Evolutionary conservation across 2,888 invertebrate genomes (phyloP).

Genomic region (Colostygia pectinataria): DNA sequence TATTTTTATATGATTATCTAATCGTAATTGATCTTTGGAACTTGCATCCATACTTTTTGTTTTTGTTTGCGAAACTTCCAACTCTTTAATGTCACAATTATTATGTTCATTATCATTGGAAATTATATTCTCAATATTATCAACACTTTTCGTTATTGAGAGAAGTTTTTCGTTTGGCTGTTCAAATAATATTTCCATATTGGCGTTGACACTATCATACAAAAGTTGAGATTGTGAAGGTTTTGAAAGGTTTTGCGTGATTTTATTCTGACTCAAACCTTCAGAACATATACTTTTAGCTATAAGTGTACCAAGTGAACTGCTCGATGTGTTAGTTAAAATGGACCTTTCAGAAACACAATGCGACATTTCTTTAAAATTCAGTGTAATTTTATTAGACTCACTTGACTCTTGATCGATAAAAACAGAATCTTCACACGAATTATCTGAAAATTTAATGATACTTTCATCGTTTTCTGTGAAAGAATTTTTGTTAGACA

Average conservation of each 20-base stretch:
- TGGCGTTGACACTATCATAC: constrained; percentile 15
- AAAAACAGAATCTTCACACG: constrained; percentile 15
- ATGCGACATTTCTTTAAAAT: no score
- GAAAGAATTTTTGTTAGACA: constrained; percentile 9
- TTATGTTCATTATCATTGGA: background rate
- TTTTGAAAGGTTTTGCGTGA: background rate
- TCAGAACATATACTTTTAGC: background rate
- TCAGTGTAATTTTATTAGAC: background rate
- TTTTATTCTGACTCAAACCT: background rate
- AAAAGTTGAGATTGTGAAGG: background rate
- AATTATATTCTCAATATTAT: background rate
- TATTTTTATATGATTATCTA: background rate
- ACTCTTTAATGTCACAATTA: background rate
- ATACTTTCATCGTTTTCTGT: constrained; percentile 7
- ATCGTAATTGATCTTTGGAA: background rate
- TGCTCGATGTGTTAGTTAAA: background rate
- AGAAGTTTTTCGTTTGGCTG: constrained; percentile 3
- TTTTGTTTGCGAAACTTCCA: background rate
- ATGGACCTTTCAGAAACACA: no score
- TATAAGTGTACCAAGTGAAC: background rate
- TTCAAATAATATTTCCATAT: constrained; percentile 17
- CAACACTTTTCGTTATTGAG: background rate
- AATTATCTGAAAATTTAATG: constrained; percentile 5
- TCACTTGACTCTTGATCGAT: constrained; percentile 1
- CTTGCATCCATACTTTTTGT: background rate